Percentiles rank a stretch among this genome's conserved stretches.
Evolutionary conservation across 2,113 vertebrate species (phyloP).

Genomic region (Daphoenositta chrysoptera): DNA sequence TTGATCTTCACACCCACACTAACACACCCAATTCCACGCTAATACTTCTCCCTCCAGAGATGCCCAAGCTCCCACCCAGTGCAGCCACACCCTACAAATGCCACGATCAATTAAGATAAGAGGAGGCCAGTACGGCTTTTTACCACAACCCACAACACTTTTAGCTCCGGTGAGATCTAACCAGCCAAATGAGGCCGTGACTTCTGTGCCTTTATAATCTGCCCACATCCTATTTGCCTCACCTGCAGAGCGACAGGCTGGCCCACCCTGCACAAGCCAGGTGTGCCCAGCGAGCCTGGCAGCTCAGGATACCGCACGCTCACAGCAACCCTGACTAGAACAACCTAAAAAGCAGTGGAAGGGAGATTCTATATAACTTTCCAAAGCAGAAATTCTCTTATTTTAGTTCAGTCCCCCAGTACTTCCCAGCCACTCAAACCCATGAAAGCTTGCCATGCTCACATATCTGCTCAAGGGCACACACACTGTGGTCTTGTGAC

Average conservation of each 20-base stretch:
- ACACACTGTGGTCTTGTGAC: accelerated
- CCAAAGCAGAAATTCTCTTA: neutral
- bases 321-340: neutral
- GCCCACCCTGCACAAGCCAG: neutral
- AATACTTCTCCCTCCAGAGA: neutral
- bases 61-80: neutral
- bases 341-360: neutral
- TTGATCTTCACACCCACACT: neutral
- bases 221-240: neutral
- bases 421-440: neutral
- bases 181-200: neutral
- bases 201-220: neutral
- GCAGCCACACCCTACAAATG: neutral
- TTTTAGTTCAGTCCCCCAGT: neutral
- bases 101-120: accelerated
- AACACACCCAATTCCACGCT: neutral
- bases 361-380: neutral
- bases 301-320: neutral
- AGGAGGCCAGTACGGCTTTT: neutral
- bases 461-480: neutral
- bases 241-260: neutral
- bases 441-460: neutral
- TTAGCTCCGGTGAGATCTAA: neutral
- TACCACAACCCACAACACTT: neutral
- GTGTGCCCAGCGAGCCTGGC: neutral